Evolutionary conservation across 2,113 vertebrate species (phyloP), one percentile per base, ranked within the genome.

Genomic region (Hippopotamus amphibius): DNA sequence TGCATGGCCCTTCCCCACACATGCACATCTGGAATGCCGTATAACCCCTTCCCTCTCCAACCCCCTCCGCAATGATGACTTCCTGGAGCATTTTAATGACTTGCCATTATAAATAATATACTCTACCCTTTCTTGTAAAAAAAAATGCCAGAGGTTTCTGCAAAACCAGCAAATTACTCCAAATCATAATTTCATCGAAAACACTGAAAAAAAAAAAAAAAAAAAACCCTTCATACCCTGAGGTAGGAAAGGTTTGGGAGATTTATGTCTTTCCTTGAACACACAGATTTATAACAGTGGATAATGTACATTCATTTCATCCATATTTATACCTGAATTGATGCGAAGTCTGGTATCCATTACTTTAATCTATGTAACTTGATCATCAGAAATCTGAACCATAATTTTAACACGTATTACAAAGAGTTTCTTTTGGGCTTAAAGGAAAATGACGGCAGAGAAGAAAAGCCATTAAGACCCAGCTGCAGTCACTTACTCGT

Each of bases 291-390:
- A 98, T 98, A 98, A 98, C 97, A 91, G 96, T 94, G 97, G 98
- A 96, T 98, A 99, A 99, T 98, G 97, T 98, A 97, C 98, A 97
- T 98, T 98, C 98, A 98, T 98, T 99, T 99, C 97, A 99, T 98
- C 98, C 98, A 99, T 99, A 99, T 99, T 99, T 99, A 98, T 98
- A 99, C 98, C 98, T 98, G 98, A 98, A 98, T 98, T 98, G 98
- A 98, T 98, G 98, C 76, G 7, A 96, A 98, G 95, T 98, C 98
- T 99, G 98, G 98, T 99, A 99, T 98, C 98, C 98, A 98, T 99
- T 99, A 98, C 98, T 98, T 98, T 99, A 99, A 99, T 98, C 98
- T 99, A 96, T 98, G 98, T 98, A 99, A 99, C 98, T 97, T 98
- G 98, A 99, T 99, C 98, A 98, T 98, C 98, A 98, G 98, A 98